phyloP scores from a whole-genome alignment of 2,888 invertebrate species.

The Erebia epiphron region DNA sequence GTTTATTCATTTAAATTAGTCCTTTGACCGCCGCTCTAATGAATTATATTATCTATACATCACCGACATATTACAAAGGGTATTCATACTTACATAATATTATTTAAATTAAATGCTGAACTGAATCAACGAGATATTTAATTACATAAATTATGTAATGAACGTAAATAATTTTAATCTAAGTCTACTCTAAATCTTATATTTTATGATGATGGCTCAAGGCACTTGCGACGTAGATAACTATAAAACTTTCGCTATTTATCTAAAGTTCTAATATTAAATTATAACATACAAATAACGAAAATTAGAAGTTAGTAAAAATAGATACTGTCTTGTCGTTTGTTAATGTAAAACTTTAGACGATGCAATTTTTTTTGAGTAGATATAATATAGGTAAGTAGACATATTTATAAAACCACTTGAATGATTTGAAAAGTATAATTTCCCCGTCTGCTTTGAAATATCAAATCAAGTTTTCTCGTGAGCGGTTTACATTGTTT shows the following conservation, averaged over 20 bases:
- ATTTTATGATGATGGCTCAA: conserved; percentile 8
- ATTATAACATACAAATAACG: no score
- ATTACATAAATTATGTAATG: conserved; percentile 13
- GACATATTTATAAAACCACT: no score
- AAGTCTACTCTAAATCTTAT: conserved; percentile 10
- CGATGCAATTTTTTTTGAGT: no score
- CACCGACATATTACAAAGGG: conserved; percentile 5
- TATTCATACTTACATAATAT: not conserved
- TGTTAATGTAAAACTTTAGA: no score
- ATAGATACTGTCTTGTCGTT: no score
- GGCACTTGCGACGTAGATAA: not conserved
- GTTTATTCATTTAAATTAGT: conserved; percentile 34
- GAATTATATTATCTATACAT: conserved; percentile 2
- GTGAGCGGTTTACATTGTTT: no score
- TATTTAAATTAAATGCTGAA: conserved; percentile 14
- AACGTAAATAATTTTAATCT: conserved; percentile 12
- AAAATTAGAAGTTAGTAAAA: no score
- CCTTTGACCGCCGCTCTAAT: conserved; percentile 26
- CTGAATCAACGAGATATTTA: conserved; percentile 9
- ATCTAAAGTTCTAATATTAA: conserved; percentile 8
- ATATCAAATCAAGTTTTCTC: no score
- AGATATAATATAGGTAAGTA: no score
- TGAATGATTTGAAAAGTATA: no score
- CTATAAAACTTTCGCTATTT: conserved; percentile 6
- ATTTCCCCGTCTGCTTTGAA: no score